phyloP scores from a whole-genome alignment of 2,888 invertebrate species.

The Caenorhabditis japonica region DNA sequence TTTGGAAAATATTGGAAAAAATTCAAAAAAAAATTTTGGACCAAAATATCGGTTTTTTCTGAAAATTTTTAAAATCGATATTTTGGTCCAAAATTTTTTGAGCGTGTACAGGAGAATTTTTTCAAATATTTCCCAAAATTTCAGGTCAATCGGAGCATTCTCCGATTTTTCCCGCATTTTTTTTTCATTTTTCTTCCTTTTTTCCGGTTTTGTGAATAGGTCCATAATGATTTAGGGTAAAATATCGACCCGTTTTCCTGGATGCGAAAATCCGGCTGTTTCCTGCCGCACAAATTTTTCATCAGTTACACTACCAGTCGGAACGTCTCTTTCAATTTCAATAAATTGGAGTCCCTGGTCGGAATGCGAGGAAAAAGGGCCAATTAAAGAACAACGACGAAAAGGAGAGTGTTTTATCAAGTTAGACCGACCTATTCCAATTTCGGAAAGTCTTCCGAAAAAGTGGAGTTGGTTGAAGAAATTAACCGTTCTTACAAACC shows the following conservation, averaged over 20 bases:
- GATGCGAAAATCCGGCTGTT: slow-evolving; percentile 29
- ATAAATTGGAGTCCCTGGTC: slow-evolving; percentile 26
- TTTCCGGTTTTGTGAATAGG: too few relatives aligned
- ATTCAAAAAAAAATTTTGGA: neutral
- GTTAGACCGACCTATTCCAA: slow-evolving; percentile 9
- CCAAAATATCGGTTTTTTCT: too few relatives aligned
- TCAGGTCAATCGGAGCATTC: too few relatives aligned
- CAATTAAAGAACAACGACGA: neutral
- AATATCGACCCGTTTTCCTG: neutral
- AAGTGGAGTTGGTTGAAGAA: slow-evolving; percentile 35
- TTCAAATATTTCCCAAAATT: too few relatives aligned
- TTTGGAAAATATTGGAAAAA: too few relatives aligned
- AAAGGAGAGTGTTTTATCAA: slow-evolving; percentile 17
- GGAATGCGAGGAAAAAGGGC: slow-evolving; percentile 9
- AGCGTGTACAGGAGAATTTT: too few relatives aligned
- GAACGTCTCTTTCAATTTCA: slow-evolving; percentile 12
- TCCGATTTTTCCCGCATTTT: too few relatives aligned
- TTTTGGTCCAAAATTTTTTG: too few relatives aligned
- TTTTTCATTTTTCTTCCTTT: too few relatives aligned
- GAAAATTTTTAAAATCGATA: too few relatives aligned
- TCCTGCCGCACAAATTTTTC: slow-evolving; percentile 4
- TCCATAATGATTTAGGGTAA: too few relatives aligned
- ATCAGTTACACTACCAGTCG: slow-evolving; percentile 2
- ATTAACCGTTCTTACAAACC: slow-evolving; percentile 9
- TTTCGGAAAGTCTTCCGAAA: neutral